A percentile compares a stretch with the other conserved stretches of the same genome.
Conservation (phyloP, 64 coral and sea anemone species). For the Montipora sp. region DNA sequence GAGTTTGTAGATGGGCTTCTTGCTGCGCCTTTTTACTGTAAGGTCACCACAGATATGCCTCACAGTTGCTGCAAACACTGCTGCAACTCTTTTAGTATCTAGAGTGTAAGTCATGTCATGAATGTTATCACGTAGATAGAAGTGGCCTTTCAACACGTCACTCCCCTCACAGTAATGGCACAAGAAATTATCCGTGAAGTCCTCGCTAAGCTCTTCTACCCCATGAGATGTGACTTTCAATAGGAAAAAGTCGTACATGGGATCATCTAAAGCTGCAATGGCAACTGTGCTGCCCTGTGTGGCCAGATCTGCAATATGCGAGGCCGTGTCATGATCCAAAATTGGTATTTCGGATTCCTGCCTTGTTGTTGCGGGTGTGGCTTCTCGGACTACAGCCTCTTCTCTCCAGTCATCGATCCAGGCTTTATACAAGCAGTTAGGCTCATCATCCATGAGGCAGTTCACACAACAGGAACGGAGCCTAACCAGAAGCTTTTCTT, state of each 20-base stretch:
- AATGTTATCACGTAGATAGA: conserved; percentile 33
- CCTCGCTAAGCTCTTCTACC: conserved; percentile 1
- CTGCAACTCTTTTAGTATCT: conserved; percentile 1
- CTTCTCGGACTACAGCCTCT: background rate
- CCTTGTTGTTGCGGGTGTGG: conserved; percentile 2
- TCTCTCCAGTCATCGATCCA: conserved; percentile 49
- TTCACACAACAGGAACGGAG: background rate
- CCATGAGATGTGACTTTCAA: conserved; percentile 1
- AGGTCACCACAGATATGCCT: conserved; percentile 17
- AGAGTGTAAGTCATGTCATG: conserved; percentile 57
- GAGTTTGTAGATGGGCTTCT: too few relatives aligned
- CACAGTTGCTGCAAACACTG: conserved; percentile 45
- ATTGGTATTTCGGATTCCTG: background rate
- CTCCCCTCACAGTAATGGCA: background rate
- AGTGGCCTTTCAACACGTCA: conserved; percentile 30
- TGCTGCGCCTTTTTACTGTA: conserved; percentile 1
- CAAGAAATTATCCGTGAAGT: conserved; percentile 33
- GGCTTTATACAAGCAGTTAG: background rate
- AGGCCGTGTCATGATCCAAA: conserved; percentile 25
- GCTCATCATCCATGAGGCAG: conserved; percentile 23
- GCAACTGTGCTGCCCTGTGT: conserved; percentile 21
- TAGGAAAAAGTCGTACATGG: conserved; percentile 25
- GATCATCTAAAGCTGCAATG: conserved; percentile 49
- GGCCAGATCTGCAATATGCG: conserved; percentile 38
- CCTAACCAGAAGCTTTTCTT: background rate